Percentiles rank a stretch among this genome's conserved stretches.
These are phyloP conservation scores for Chrysochloris asiatica DNA, from an alignment of 2,113 vertebrate species.

Conservation along the genomic window DNA sequence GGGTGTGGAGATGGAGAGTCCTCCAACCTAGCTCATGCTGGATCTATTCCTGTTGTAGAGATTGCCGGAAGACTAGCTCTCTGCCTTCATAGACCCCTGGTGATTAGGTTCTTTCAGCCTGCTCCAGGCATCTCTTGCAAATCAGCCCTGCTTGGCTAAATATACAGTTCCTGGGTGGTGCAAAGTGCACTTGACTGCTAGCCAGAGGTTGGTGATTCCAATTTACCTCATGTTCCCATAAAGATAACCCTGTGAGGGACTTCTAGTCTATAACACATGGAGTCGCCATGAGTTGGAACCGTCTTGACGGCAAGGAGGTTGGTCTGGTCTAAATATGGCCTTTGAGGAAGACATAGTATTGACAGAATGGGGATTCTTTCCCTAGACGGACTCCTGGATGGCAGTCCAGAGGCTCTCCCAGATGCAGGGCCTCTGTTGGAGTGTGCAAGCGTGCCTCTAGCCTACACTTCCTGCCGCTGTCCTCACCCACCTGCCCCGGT, in stretches of 20 bases:
- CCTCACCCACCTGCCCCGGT: neutral
- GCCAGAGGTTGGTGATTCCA: neutral
- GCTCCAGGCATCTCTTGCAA: neutral
- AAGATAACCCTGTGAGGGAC: neutral
- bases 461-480: neutral
- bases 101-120: neutral
- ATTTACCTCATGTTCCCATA: neutral
- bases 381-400: neutral
- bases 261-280: neutral
- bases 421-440: neutral
- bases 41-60: neutral
- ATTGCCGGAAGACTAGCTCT: neutral
- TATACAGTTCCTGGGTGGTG: neutral
- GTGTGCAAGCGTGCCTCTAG: neutral
- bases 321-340: neutral
- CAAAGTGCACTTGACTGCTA: too few species aligned
- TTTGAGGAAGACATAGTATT: neutral
- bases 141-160: neutral
- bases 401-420: neutral
- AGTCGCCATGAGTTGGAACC: neutral
- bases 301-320: neutral
- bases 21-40: neutral
- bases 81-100: accelerated
- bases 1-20: neutral
- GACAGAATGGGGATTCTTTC: neutral